A percentile compares a stretch with the other conserved stretches of the same genome.
Evolutionary conservation across 2,113 vertebrate species (phyloP).

Genomic region (Cygnus atratus): DNA sequence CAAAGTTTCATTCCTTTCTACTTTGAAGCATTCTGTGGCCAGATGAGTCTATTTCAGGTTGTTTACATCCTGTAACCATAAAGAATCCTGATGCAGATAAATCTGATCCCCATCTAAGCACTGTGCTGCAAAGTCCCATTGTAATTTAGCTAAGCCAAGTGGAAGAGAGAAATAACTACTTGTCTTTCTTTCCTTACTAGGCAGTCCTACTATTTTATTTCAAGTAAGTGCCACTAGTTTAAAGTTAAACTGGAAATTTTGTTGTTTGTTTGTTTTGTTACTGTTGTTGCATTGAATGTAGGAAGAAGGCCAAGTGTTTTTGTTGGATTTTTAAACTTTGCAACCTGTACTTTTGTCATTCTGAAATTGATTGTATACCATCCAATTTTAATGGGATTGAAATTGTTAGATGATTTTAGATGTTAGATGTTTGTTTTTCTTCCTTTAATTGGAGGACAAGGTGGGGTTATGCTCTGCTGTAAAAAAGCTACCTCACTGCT

Average conservation of each 20-base stretch:
- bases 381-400: neutral
- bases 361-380: neutral
- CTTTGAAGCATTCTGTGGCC: neutral
- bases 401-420: neutral
- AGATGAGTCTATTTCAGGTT: neutral
- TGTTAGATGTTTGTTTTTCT: neutral
- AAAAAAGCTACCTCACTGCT: neutral
- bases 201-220: neutral
- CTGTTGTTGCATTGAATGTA: neutral
- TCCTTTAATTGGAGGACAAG: neutral
- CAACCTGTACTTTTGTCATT: neutral
- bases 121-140: neutral
- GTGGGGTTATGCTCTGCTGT: neutral
- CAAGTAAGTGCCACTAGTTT: neutral
- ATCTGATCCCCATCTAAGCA: neutral
- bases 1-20: neutral
- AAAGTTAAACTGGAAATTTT: neutral
- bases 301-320: neutral
- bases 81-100: neutral
- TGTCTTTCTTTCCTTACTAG: neutral
- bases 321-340: neutral
- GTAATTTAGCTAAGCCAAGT: neutral
- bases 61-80: neutral
- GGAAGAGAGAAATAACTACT: neutral
- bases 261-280: neutral